These are phyloP conservation scores for Atherinomorus stipes DNA, from an alignment of 2,113 vertebrate species.

Conservation along the genomic window DNA sequence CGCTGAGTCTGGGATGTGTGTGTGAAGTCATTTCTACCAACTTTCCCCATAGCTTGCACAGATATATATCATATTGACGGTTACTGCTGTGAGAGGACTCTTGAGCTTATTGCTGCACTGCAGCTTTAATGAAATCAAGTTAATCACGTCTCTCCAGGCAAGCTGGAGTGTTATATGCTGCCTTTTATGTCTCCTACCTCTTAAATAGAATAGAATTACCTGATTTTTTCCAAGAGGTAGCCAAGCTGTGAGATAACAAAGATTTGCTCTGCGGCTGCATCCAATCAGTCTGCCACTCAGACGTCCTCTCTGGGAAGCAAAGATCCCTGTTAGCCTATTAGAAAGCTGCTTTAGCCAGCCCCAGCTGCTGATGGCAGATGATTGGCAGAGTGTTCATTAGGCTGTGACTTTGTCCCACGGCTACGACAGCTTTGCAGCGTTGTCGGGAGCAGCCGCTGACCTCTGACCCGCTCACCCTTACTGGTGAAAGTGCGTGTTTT, in stretches of 20 bases:
- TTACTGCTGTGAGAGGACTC: conserved; percentile 48
- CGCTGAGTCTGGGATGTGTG: conserved; percentile 22
- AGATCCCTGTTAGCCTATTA: conserved; percentile 76
- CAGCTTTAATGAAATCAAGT: conserved; percentile 65
- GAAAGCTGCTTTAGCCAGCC: conserved; percentile 60
- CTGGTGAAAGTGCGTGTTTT: conserved; percentile 28
- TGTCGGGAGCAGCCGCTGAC: conserved; percentile 42
- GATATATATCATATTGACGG: conserved; percentile 61
- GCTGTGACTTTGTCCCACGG: conserved; percentile 42
- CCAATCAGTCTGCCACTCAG: conserved; percentile 70
- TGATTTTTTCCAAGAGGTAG: conserved; percentile 47
- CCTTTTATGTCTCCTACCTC: conserved; percentile 33
- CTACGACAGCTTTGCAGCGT: conserved; percentile 28
- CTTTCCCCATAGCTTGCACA: conserved; percentile 28
- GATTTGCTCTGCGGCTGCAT: conserved; percentile 45
- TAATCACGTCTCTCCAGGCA: conserved; percentile 57
- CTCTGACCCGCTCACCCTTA: conserved; percentile 24
- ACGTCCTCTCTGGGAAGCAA: conserved; percentile 45
- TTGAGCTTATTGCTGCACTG: conserved; percentile 57
- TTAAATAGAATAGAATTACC: conserved; percentile 36
- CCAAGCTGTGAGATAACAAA: conserved; percentile 45
- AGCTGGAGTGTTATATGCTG: conserved; percentile 31
- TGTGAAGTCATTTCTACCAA: conserved; percentile 45
- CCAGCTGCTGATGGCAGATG: conserved; percentile 69
- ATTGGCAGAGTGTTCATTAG: conserved; percentile 62